These are phyloP conservation scores for Blastobasis lacticolella DNA, from an alignment of 2,888 invertebrate genomes.

Conservation along the genomic window DNA sequence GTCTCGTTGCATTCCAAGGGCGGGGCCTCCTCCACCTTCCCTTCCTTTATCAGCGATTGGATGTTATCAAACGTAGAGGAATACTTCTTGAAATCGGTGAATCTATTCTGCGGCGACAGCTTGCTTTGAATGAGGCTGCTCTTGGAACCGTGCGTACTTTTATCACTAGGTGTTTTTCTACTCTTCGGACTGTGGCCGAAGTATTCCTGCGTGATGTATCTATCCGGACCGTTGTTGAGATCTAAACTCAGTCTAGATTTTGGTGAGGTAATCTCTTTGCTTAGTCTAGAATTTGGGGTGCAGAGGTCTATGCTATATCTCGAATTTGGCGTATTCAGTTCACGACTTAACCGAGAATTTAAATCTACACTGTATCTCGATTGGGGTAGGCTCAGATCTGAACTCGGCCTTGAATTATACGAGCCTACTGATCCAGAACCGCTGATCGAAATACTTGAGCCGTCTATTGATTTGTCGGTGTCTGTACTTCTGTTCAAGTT, in stretches of 20 bases:
- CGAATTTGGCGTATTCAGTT: conserved; percentile 76
- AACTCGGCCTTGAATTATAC: conserved; percentile 77
- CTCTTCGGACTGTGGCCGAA: conserved; percentile 66
- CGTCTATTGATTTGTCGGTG: conserved; percentile 64
- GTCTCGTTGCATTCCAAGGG: conserved; percentile 70
- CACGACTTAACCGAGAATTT: conserved; percentile 71
- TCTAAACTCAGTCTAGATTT: conserved; percentile 76
- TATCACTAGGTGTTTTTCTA: conserved; percentile 53
- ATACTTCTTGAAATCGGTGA: conserved; percentile 79
- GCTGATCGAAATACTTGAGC: conserved; percentile 66
- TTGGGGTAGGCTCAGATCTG: conserved; percentile 75
- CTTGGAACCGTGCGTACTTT: conserved; percentile 36
- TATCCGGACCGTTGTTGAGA: conserved; percentile 71
- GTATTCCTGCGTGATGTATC: conserved; percentile 59
- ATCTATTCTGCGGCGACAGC: conserved; percentile 71
- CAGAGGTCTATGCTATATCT: conserved; percentile 81
- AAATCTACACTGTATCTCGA: conserved; percentile 75
- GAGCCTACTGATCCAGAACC: conserved; percentile 72
- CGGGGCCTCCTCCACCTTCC: conserved; percentile 74
- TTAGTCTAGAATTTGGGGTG: conserved; percentile 74
- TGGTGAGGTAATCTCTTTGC: conserved; percentile 74
- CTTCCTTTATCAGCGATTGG: conserved; percentile 81
- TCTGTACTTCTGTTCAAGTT: conserved; percentile 63
- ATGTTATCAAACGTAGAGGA: conserved; percentile 86
- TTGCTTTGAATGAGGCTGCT: conserved; percentile 52